Evolutionary conservation across 2,113 vertebrate genomes (phyloP), one percentile per base, ranked within the genome.

Genomic region (Progne subis): DNA sequence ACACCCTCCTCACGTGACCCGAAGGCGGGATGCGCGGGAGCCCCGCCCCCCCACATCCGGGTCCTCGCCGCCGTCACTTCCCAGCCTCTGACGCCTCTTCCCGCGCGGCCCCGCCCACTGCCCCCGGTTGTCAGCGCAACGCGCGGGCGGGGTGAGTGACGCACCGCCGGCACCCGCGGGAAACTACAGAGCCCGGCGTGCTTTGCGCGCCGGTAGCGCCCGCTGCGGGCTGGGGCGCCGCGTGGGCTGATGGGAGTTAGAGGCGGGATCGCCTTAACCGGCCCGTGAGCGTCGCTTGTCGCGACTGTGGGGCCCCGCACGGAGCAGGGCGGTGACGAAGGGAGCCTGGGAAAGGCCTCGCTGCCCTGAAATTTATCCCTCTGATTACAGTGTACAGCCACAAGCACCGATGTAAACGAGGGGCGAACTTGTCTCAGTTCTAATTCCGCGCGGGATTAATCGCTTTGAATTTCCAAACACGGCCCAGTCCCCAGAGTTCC

Each of bases 161-260:
- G 83, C 18, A 75, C 14, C 5, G 4, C 3, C 9, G 37, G 18
- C 0, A 2, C 0, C 3, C 0, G 0, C 1, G 0, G 0, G 1
- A 4, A 43, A 88, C 86, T 65, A 32, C 86, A 23, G 1, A 3
- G 8, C 60, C 77, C 86, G 37, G 32, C 52, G 23, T 37, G 52
- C 86, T 44, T 37, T 59, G 68, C 77, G 86, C 44, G 10, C 5
- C 7, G 2, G 11, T 3, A 10, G 8, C 8, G 11, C 17, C 8
- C 11, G 3, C 25, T 7, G 26, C 2, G 6, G 2, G 14, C 3
- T 0, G 12, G 11, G 8, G 2, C 18, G 18, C 21, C 9, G 59
- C 21, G 50, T 1, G 50, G 31, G 21, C 3, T 32, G 52, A 65
- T 16, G 86, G 86, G 77, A 81, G 21, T 6, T 65, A 59, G 65